These are phyloP conservation scores for Seira ritae DNA, from an alignment of 2,888 invertebrate genomes.

Conservation along the genomic window DNA sequence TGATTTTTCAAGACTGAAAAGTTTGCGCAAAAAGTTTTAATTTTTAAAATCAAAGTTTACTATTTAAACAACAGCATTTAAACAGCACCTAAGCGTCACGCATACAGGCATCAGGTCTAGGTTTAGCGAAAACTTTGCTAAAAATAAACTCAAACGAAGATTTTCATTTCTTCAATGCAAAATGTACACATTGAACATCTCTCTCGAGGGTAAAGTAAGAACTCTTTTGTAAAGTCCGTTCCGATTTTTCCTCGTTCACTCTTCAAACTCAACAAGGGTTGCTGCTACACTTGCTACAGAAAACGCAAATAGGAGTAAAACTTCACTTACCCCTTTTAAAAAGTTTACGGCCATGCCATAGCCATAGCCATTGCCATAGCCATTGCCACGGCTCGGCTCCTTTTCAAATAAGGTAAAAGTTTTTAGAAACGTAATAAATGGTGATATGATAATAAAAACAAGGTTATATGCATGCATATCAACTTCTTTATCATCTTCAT, in stretches of 20 bases:
- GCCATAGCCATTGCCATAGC: too few species aligned
- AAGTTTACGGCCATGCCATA: slow-evolving; percentile 3
- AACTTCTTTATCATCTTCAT: slow-evolving; percentile 33
- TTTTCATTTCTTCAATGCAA: background rate
- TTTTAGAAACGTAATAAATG: slow-evolving; percentile 5
- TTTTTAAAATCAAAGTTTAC: too few species aligned
- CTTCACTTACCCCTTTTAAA: slow-evolving; percentile 8
- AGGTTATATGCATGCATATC: slow-evolving; percentile 23
- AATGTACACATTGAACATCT: too few species aligned
- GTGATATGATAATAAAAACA: slow-evolving; percentile 14
- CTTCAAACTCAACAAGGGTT: too few species aligned
- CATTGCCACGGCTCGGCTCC: slow-evolving; percentile 10
- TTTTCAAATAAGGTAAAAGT: slow-evolving; percentile 12
- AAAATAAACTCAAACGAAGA: background rate
- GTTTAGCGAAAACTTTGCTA: background rate
- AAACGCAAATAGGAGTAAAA: background rate
- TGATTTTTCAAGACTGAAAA: background rate
- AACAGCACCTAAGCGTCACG: background rate
- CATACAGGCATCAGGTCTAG: background rate
- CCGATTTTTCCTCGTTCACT: background rate
- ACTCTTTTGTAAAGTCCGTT: background rate
- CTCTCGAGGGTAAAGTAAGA: background rate
- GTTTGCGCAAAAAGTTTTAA: background rate
- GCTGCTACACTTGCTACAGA: too few species aligned
- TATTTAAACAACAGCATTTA: background rate